Percentiles rank a stretch among this genome's conserved stretches.
Evolutionary conservation across 2,888 invertebrate species (phyloP).

Genomic region (Schrankia costaestrigalis): DNA sequence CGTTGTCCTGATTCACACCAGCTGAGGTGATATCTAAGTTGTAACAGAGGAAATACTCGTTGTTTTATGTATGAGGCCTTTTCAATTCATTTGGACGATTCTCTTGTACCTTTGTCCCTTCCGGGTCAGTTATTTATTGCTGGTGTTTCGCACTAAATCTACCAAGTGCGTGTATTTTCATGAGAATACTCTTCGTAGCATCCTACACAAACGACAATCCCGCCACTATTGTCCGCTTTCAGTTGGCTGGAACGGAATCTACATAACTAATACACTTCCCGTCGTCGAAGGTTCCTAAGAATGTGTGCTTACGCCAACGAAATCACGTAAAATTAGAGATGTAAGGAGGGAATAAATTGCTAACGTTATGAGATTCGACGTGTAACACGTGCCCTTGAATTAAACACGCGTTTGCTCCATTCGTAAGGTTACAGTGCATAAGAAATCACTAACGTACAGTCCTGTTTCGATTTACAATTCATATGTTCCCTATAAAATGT

Average conservation of each 20-base stretch:
- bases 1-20: constrained; percentile 51
- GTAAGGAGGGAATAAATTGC: constrained; percentile 24
- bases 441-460: constrained; percentile 14
- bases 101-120: constrained; percentile 74
- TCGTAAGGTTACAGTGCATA: constrained; percentile 16
- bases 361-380: constrained; percentile 18
- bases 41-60: constrained; percentile 49
- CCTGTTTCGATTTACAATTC: constrained; percentile 11
- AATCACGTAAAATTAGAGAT: constrained; percentile 16
- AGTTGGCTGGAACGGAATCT: constrained; percentile 25
- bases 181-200: constrained; percentile 38
- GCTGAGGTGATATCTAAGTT: constrained; percentile 53
- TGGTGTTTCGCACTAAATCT: constrained; percentile 67
- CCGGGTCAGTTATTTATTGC: constrained; percentile 78
- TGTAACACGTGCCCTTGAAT: constrained; percentile 24
- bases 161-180: constrained; percentile 54
- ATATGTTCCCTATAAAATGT: constrained; percentile 15
- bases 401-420: constrained; percentile 15
- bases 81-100: constrained; percentile 76
- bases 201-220: constrained; percentile 44
- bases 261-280: constrained; percentile 33
- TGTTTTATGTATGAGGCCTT: constrained; percentile 77
- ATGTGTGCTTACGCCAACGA: constrained; percentile 13
- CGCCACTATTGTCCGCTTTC: constrained; percentile 33
- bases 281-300: constrained; percentile 9